Evolutionary conservation across 2,888 invertebrate genomes (phyloP).

Genomic region (Steinernema carpocapsae): DNA sequence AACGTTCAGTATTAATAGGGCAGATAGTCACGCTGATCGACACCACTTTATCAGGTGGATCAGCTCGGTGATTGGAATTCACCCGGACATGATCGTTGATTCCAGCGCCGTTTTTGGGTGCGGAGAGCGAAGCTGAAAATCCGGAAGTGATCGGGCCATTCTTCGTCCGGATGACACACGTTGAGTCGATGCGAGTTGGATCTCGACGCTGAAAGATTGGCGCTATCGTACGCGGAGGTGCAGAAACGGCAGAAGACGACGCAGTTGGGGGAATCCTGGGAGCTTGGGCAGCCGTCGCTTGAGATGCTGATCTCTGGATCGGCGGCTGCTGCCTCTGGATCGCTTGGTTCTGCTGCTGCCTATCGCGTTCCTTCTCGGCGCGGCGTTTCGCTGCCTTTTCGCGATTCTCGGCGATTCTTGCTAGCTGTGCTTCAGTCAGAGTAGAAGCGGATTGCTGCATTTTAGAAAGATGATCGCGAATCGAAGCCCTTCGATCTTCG

Average conservation of each 20-base stretch:
- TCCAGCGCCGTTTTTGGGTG: not conserved
- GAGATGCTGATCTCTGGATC: not conserved
- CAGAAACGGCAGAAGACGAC: not conserved
- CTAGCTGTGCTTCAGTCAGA: slow-evolving; percentile 51
- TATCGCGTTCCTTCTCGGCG: slow-evolving; percentile 38
- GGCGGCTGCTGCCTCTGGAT: not conserved
- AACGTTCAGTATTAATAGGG: slow-evolving; percentile 34
- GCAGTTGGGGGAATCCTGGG: not conserved
- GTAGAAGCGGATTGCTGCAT: not conserved
- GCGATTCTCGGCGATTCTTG: slow-evolving; percentile 49
- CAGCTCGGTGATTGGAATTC: not conserved
- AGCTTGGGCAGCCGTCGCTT: not conserved
- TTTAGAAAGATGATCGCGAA: not conserved
- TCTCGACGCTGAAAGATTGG: slow-evolving; percentile 19
- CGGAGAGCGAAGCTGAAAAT: not conserved
- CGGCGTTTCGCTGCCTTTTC: slow-evolving; percentile 48
- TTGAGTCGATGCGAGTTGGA: not conserved
- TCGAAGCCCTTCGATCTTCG: no score
- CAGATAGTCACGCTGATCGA: slow-evolving; percentile 29
- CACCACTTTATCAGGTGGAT: not conserved
- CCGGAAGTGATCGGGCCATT: not conserved
- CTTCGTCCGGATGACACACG: slow-evolving; percentile 16
- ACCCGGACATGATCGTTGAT: no score
- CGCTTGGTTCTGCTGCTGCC: not conserved
- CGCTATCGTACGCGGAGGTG: slow-evolving; percentile 1